phyloP scores from a whole-genome alignment of 1,140 invertebrate species.

The Orchesella cincta region DNA sequence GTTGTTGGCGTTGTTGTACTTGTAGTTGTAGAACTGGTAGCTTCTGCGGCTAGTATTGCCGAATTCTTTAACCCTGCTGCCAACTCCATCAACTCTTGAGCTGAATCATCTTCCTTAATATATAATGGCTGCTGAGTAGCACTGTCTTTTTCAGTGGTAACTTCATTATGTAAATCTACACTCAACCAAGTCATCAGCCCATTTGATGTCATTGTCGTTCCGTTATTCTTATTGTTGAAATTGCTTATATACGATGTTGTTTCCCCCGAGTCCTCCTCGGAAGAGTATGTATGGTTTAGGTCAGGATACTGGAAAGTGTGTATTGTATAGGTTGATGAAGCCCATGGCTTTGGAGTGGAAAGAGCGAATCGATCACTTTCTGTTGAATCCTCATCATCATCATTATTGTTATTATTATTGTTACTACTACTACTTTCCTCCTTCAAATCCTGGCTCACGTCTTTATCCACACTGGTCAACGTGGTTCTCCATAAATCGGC shows the following conservation, averaged over 20 bases:
- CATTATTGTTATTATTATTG: not conserved
- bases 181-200: conserved; percentile 23
- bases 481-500: conserved; percentile 12
- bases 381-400: not conserved
- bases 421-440: not conserved
- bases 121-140: not conserved
- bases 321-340: conserved; percentile 48
- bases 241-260: not conserved
- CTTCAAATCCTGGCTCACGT: not conserved
- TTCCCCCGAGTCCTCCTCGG: conserved; percentile 16
- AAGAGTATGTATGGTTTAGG: not conserved
- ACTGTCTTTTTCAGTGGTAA: conserved; percentile 21
- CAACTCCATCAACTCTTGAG: conserved; percentile 8
- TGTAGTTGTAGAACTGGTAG: not conserved
- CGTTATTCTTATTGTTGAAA: not conserved
- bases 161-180: conserved; percentile 22
- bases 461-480: not conserved
- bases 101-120: conserved; percentile 18
- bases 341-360: conserved; percentile 46
- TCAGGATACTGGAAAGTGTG: conserved; percentile 49
- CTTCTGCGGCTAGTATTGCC: not conserved
- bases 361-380: not conserved
- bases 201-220: not conserved
- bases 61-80: conserved; percentile 6
- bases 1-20: conserved; percentile 44